Percentiles rank a stretch among this genome's conserved stretches.
Evolutionary conservation across 2,113 vertebrate genomes (phyloP).

Genomic region (Stegastes partitus): DNA sequence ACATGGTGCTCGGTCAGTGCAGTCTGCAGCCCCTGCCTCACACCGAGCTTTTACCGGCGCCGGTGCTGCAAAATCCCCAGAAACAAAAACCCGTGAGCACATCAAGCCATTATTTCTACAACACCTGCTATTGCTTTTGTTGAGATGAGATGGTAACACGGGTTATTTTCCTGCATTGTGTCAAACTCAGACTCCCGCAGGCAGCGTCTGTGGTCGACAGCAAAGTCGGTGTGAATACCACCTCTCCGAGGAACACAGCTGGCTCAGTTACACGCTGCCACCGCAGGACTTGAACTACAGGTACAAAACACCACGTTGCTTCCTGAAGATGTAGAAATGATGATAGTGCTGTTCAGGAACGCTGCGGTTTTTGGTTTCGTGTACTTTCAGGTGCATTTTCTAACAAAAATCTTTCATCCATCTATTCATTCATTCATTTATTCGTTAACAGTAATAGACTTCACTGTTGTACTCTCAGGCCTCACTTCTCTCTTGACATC

Average conservation of each 20-base stretch:
- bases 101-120: background rate
- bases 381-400: too few relatives aligned
- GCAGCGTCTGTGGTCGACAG: slow-evolving; percentile 37
- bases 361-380: too few relatives aligned
- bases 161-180: slow-evolving; percentile 22
- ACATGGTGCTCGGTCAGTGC: slow-evolving; percentile 82
- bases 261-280: slow-evolving; percentile 84
- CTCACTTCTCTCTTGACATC: slow-evolving; percentile 88
- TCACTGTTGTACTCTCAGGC: slow-evolving; percentile 73
- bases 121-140: background rate
- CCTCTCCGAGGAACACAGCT: slow-evolving; percentile 84
- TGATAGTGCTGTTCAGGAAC: background rate
- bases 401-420: background rate
- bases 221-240: slow-evolving; percentile 70
- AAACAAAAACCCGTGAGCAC: slow-evolving; percentile 36
- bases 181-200: slow-evolving; percentile 21
- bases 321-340: background rate
- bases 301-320: slow-evolving; percentile 4
- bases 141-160: background rate
- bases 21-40: slow-evolving; percentile 60
- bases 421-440: too few relatives aligned
- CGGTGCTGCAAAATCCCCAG: background rate
- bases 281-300: slow-evolving; percentile 78
- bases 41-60: background rate
- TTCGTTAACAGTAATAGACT: background rate